phyloP scores from a whole-genome alignment of 2,113 vertebrate genomes.

The Pelecanoides urinatrix region DNA sequence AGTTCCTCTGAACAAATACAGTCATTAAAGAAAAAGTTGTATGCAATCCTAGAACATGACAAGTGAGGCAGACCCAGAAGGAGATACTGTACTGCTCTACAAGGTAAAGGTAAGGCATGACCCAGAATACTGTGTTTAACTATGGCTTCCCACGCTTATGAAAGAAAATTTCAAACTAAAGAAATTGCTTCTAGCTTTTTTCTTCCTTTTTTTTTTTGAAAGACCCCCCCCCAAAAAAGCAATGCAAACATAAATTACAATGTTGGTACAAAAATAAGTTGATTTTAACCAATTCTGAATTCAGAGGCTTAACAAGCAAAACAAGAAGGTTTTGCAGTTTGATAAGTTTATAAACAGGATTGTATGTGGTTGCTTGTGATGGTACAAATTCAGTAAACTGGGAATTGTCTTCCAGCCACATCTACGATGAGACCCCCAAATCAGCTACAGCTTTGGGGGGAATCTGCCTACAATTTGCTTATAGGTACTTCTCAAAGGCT shows the following conservation, averaged over 20 bases:
- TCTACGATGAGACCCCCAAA: background rate
- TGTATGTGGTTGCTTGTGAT: background rate
- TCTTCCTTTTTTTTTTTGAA: background rate
- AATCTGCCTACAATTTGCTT: background rate
- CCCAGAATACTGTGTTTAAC: background rate
- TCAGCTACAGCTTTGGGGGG: background rate
- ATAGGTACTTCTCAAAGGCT: background rate
- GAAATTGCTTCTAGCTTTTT: background rate
- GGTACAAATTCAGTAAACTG: background rate
- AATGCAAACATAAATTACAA: background rate
- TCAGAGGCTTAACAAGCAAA: background rate
- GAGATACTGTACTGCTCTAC: background rate
- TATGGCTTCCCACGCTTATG: background rate
- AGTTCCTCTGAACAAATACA: background rate
- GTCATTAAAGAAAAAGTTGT: background rate
- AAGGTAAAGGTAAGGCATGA: background rate
- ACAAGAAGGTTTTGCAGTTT: background rate
- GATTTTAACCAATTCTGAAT: background rate
- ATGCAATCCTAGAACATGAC: background rate
- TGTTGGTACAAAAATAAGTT: background rate
- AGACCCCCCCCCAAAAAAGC: too few relatives aligned
- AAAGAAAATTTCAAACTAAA: background rate
- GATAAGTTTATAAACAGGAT: background rate
- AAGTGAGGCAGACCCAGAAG: background rate
- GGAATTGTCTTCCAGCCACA: background rate